These are phyloP conservation scores for Anguilla marmorata DNA, from an alignment of 2,797 vertebrate species.

Conservation along the genomic window DNA sequence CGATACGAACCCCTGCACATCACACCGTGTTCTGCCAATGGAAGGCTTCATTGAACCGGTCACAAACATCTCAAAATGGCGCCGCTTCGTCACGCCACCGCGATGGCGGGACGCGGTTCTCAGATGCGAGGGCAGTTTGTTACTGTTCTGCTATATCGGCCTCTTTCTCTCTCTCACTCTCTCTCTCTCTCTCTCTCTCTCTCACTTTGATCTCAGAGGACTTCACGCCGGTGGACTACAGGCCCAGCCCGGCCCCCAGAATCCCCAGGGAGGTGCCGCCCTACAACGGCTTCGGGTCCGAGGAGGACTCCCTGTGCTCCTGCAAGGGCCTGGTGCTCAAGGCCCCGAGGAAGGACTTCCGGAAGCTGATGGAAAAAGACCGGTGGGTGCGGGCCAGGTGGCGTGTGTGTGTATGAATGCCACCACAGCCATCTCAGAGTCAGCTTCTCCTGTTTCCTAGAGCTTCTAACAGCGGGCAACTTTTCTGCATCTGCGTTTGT, in stretches of 20 bases:
- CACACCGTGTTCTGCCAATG: too few relatives aligned
- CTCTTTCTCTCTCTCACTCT: slow-evolving; percentile 36
- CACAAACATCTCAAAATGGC: slow-evolving; percentile 52
- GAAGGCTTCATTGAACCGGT: slow-evolving; percentile 57
- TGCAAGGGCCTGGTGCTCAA: slow-evolving; percentile 76
- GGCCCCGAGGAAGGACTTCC: slow-evolving; percentile 73
- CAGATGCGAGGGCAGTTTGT: slow-evolving; percentile 46
- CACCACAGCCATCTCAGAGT: background rate
- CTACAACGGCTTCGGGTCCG: slow-evolving; percentile 89
- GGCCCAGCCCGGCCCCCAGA: slow-evolving; percentile 65
- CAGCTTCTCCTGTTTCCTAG: background rate
- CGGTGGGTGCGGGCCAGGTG: slow-evolving; percentile 69
- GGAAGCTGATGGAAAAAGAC: slow-evolving; percentile 83
- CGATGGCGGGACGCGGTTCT: slow-evolving; percentile 59
- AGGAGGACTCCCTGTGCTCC: slow-evolving; percentile 88
- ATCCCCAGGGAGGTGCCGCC: slow-evolving; percentile 74
- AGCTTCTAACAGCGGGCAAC: background rate
- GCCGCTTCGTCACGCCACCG: slow-evolving; percentile 42
- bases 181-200: slow-evolving; percentile 21
- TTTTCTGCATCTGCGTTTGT: background rate
- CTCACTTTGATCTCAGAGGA: slow-evolving; percentile 69
- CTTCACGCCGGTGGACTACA: slow-evolving; percentile 78
- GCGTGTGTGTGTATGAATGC: background rate
- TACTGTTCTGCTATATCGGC: slow-evolving; percentile 34
- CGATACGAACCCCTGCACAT: too few relatives aligned